Evolutionary conservation across 2,797 vertebrate genomes (phyloP), one percentile per base, ranked within the genome.

Genomic region (Danionella dracula): DNA sequence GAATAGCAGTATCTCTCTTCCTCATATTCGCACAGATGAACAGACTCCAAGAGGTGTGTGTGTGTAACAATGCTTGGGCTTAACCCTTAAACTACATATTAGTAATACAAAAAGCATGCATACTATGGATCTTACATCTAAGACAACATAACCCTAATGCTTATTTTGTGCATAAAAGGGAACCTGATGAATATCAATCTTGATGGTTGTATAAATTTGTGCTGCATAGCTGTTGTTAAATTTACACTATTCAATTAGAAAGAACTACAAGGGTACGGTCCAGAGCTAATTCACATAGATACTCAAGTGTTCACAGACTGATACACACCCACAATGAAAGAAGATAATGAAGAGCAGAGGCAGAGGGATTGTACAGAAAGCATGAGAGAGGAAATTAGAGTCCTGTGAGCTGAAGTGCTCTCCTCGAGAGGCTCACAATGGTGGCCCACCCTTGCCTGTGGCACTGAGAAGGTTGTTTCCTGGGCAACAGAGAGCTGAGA

Each of bases 381-480:
- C 58, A 8, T 38, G 21, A 56, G 46, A 66, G 29, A 38, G 35
- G 37, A 27, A 67, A 48, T 57, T 41, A 71, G 19, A 74, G 53
- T 66, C 62, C 46, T 62, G 65, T 68, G 68, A 70, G 69, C 71
- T 55, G 70, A 54, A 71, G 71, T 77, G 75, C 55, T 59, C 34
- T 44, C 56, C 50, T 62, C 38, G 17, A 69, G 57, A 68, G 53
- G 61, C 35, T 34, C 46, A 66, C 62, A 56, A 68, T 63, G 57
- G 70, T 35, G 32, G 37, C 68, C 64, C 42, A 16, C 38, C 57
- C 66, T 73, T 64, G 63, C 60, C 56, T 54, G 8, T 45, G 50
- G 68, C 61, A 71, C 44, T 23, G 57, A 71, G 70, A 76, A 78
- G 71, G 74, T 73, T 76, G 78, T 79, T 78, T 74, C 76, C 78